Percentiles rank a stretch among this genome's conserved stretches.
These are phyloP conservation scores for Silurus lanzhouensis DNA, from an alignment of 2,797 vertebrate species.

Conservation along the genomic window DNA sequence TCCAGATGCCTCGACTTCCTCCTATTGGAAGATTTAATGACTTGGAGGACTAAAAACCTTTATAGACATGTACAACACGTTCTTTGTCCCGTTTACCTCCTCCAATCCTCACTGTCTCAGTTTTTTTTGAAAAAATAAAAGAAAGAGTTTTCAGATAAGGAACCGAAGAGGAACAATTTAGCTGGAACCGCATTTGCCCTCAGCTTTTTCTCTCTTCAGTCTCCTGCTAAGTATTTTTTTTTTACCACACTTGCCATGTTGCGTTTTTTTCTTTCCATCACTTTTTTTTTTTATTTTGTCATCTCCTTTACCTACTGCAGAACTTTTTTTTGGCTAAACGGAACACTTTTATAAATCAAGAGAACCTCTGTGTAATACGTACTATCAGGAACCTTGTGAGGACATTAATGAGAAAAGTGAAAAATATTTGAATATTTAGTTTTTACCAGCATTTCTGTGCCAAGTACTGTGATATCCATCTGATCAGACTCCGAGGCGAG, in stretches of 20 bases:
- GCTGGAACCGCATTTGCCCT: conserved; percentile 44
- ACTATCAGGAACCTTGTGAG: conserved; percentile 78
- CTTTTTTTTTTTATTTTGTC: conserved; percentile 14
- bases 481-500: conserved; percentile 68
- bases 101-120: conserved; percentile 8
- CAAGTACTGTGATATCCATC: conserved; percentile 83
- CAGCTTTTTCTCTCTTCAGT: conserved; percentile 60
- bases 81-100: conserved; percentile 58
- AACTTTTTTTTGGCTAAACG: conserved; percentile 71
- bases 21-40: conserved; percentile 1
- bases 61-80: conserved; percentile 27
- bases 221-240: conserved; percentile 54
- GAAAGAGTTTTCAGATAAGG: conserved; percentile 28
- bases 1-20: conserved; percentile 26
- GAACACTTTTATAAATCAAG: conserved; percentile 78
- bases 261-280: background rate
- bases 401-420: conserved; percentile 71
- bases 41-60: conserved; percentile 20
- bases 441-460: conserved; percentile 87
- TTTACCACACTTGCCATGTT: conserved; percentile 11
- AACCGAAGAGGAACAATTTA: background rate
- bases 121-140: conserved; percentile 39
- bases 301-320: conserved; percentile 46
- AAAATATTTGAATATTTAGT: conserved; percentile 82
- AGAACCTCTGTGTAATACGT: conserved; percentile 73